phyloP scores from a whole-genome alignment of 2,113 vertebrate species.

The Coracopsis vasa region DNA sequence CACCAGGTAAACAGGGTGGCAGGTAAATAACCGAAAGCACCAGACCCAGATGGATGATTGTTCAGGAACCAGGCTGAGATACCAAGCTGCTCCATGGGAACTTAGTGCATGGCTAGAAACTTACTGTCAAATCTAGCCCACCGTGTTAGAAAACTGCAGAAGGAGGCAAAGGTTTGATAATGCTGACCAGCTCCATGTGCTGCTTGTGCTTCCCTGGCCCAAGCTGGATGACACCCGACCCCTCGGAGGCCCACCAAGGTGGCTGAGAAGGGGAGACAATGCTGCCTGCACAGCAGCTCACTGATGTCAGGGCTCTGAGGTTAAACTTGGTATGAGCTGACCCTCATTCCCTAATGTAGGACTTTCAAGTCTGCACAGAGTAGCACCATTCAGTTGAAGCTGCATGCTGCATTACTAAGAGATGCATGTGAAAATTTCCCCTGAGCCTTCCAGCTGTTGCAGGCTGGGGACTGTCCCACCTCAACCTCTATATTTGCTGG shows the following conservation, averaged over 20 bases:
- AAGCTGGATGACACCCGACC: not conserved
- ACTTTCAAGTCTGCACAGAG: not conserved
- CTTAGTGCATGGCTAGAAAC: not conserved
- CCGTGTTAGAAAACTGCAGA: not conserved
- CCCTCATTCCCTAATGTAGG: not conserved
- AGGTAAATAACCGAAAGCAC: not conserved
- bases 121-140: not conserved
- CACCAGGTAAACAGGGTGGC: not conserved
- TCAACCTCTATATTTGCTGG: not conserved
- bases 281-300: not conserved
- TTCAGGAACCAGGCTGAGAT: not conserved
- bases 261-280: not conserved
- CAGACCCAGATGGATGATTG: not conserved
- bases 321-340: rapidly evolving
- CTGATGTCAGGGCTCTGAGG: not conserved
- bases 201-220: not conserved
- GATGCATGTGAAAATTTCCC: not conserved
- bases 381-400: not conserved
- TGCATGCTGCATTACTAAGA: not conserved
- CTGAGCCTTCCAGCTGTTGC: not conserved
- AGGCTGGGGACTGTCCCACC: not conserved
- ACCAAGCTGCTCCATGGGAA: not conserved
- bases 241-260: not conserved
- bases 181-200: not conserved
- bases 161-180: not conserved